Evolutionary conservation across 2,797 vertebrate genomes (phyloP).

Genomic region (Hephaestus fuliginosus): DNA sequence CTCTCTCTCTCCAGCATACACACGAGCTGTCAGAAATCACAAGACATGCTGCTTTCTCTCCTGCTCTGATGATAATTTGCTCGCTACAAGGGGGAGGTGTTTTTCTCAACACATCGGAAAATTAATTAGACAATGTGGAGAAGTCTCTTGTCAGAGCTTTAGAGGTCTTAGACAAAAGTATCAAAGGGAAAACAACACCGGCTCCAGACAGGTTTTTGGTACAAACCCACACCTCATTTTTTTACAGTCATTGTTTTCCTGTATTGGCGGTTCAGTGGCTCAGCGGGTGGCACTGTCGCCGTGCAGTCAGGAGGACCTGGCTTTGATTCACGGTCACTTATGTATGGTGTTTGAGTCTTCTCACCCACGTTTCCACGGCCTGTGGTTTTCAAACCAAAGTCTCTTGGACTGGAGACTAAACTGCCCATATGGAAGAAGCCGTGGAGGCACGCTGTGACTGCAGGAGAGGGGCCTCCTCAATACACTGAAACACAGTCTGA

Average conservation of each 20-base stretch:
- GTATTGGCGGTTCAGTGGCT: background rate
- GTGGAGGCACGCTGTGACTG: slow-evolving; percentile 16
- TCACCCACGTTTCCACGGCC: background rate
- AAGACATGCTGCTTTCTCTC: slow-evolving; percentile 46
- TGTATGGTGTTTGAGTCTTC: slow-evolving; percentile 11
- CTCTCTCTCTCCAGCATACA: slow-evolving; percentile 9
- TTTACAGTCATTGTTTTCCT: slow-evolving; percentile 1
- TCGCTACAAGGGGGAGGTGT: slow-evolving; percentile 18
- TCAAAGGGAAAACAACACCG: slow-evolving; percentile 31
- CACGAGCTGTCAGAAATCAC: slow-evolving; percentile 55
- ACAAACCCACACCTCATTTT: slow-evolving; percentile 5
- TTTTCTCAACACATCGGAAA: slow-evolving; percentile 56
- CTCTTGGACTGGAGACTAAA: slow-evolving; percentile 20
- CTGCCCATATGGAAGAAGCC: slow-evolving; percentile 10
- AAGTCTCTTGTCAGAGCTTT: slow-evolving; percentile 32
- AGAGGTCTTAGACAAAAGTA: slow-evolving; percentile 41
- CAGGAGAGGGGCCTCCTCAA: background rate
- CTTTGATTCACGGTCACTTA: slow-evolving; percentile 34
- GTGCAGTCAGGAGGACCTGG: slow-evolving; percentile 25
- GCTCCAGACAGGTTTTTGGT: slow-evolving; percentile 13
- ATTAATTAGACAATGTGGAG: slow-evolving; percentile 56
- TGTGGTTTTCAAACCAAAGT: slow-evolving; percentile 35
- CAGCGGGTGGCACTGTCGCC: background rate
- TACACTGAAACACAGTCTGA: background rate
- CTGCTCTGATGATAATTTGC: slow-evolving; percentile 53